Evolutionary conservation across 92 coral and sea anemone genomes (phyloP), one percentile per base, ranked within the genome.

Genomic region (Metridium senile): DNA sequence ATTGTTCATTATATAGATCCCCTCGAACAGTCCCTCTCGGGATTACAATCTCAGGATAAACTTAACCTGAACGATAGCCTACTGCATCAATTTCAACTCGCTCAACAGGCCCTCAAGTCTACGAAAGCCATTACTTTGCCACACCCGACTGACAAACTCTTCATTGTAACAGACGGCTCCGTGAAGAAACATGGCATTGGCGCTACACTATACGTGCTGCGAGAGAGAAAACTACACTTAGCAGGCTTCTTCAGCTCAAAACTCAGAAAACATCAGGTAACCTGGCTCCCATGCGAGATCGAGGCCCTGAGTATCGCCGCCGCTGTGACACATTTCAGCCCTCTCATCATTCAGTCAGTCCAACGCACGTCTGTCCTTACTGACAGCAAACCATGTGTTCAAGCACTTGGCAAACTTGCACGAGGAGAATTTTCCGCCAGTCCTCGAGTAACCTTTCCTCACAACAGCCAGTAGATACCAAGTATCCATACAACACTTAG

Each of bases 201-300:
- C 26, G 82, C 89, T 0, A 80, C 89, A 9, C 54, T 81, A 9
- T 85, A 85, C 34, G 62, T 85, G 57, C 23, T 77, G 7, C 78
- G 74, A 11, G 18, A 26, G 54, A 61, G 68, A 21, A 58, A 72
- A 21, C 83, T 88, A 26, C 78, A 75, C 71, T 70, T 85, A 78
- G 86, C n/a, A n/a, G n/a, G n/a, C n/a, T n/a, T n/a, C n/a, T n/a
- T n/a, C n/a, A n/a, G n/a, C 63, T 83, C 86, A 17, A 83, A 79
- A 59, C 72, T 85, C 30, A 66, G 81, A 16, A 70, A 77, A 26
- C 88, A 82, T 66, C 94, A 89, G 66, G 77, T 75, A 25, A 77
- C 53, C 26, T 86, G 91, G 91, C 74, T 86, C 4, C 91, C 88
- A n/a, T n/a, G n/a, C n/a, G n/a, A n/a, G n/a, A n/a, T n/a, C n/a